Percentiles rank a stretch among this genome's conserved stretches.
phyloP scores from a whole-genome alignment of 2,113 vertebrate species.

The Gymnogyps californianus region DNA sequence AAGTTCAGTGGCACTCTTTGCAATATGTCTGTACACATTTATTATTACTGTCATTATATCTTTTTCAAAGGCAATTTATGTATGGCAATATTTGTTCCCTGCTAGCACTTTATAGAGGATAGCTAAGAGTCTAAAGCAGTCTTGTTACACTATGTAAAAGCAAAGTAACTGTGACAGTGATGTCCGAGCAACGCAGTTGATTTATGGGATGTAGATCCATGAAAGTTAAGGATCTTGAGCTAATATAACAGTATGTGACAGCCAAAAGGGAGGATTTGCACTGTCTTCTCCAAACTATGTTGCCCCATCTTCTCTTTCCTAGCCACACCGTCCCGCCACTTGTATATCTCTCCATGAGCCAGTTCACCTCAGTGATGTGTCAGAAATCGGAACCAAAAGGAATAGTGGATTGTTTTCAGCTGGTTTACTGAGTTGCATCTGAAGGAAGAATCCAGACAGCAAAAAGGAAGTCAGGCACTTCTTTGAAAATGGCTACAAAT shows the following conservation, averaged over 20 bases:
- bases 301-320: not conserved
- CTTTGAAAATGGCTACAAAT: not conserved
- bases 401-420: not conserved
- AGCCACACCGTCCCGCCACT: not conserved
- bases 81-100: not conserved
- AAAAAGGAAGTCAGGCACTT: not conserved
- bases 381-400: not conserved
- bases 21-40: not conserved
- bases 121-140: not conserved
- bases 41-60: not conserved
- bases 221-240: not conserved
- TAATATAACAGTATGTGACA: not conserved
- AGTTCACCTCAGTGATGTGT: not conserved
- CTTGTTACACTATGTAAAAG: not conserved
- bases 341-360: not conserved
- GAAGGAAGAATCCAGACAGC: not conserved
- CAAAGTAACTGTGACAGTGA: not conserved
- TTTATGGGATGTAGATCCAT: not conserved
- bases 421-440: not conserved
- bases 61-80: not conserved
- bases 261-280: not conserved
- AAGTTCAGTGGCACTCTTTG: not conserved
- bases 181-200: not conserved
- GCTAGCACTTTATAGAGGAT: not conserved
- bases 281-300: not conserved